These are phyloP conservation scores for Etheostoma nigrum DNA, from an alignment of 2,797 vertebrate genomes.

Conservation along the genomic window DNA sequence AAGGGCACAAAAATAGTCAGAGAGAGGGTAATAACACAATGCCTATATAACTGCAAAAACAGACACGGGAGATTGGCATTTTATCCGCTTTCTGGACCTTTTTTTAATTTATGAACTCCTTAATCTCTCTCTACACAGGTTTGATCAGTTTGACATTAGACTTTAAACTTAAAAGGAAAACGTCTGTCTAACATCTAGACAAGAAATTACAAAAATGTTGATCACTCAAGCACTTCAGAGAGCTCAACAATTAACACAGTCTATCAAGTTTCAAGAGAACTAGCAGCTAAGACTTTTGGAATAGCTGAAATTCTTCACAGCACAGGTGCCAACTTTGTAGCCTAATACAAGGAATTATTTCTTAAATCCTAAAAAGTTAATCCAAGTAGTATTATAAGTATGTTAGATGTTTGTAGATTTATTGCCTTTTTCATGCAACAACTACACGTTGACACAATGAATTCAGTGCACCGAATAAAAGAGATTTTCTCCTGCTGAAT, in stretches of 20 bases:
- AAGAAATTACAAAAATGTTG: conserved; percentile 25
- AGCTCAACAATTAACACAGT: conserved; percentile 45
- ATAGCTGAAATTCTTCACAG: conserved; percentile 59
- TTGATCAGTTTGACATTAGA: background rate
- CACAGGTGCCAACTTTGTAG: conserved; percentile 52
- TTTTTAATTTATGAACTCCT: background rate
- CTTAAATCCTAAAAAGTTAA: background rate
- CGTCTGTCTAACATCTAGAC: background rate
- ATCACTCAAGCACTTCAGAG: conserved; percentile 25
- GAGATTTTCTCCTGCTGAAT: conserved; percentile 10
- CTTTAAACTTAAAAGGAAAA: background rate
- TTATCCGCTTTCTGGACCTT: conserved; percentile 25
- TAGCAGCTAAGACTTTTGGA: conserved; percentile 21
- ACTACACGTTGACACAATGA: background rate
- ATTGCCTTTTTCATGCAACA: conserved; percentile 12
- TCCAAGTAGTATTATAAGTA: background rate
- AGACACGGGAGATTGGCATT: conserved; percentile 38
- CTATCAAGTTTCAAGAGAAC: conserved; percentile 55
- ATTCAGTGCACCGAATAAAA: conserved; percentile 6
- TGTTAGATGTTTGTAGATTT: background rate
- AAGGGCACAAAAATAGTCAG: conserved; percentile 62
- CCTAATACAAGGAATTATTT: background rate
- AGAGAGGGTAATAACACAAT: conserved; percentile 57
- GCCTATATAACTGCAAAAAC: conserved; percentile 47
- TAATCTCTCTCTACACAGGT: background rate